Percentiles rank a stretch among this genome's conserved stretches.
phyloP scores from a whole-genome alignment of 2,888 invertebrate species.

The Dorcus parallelipipedus region DNA sequence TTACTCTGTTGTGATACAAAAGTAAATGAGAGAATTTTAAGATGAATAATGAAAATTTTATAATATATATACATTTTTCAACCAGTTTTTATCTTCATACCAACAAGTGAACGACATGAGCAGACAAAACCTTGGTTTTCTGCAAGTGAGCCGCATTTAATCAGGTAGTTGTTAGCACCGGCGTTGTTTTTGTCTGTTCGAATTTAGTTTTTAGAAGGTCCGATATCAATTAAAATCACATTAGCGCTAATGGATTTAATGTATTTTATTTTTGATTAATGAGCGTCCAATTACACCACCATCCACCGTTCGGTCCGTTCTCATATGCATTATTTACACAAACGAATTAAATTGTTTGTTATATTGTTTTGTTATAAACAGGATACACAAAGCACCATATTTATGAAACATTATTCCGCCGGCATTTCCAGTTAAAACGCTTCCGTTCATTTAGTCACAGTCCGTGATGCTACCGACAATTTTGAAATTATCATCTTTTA shows the following conservation, averaged over 20 bases:
- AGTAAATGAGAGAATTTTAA: too few relatives aligned
- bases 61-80: too few relatives aligned
- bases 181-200: slow-evolving; percentile 23
- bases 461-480: slow-evolving; percentile 3
- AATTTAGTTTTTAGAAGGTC: slow-evolving; percentile 15
- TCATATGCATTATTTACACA: slow-evolving; percentile 26
- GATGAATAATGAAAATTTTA: too few relatives aligned
- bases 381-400: slow-evolving; percentile 18
- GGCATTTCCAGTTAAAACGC: neutral
- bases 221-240: slow-evolving; percentile 28
- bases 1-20: too few relatives aligned
- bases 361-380: slow-evolving; percentile 21
- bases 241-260: slow-evolving; percentile 27
- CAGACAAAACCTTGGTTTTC: too few relatives aligned
- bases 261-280: slow-evolving; percentile 28
- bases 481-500: slow-evolving; percentile 6
- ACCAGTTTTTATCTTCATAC: too few relatives aligned
- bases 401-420: slow-evolving; percentile 17
- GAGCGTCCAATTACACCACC: slow-evolving; percentile 2
- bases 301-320: slow-evolving; percentile 13
- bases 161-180: slow-evolving; percentile 11
- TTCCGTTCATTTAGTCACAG: slow-evolving; percentile 10
- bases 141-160: too few relatives aligned
- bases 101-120: too few relatives aligned
- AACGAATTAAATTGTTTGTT: slow-evolving; percentile 26